Conservation (phyloP, 2,797 vertebrate species). For the Etheostoma nigrum region DNA sequence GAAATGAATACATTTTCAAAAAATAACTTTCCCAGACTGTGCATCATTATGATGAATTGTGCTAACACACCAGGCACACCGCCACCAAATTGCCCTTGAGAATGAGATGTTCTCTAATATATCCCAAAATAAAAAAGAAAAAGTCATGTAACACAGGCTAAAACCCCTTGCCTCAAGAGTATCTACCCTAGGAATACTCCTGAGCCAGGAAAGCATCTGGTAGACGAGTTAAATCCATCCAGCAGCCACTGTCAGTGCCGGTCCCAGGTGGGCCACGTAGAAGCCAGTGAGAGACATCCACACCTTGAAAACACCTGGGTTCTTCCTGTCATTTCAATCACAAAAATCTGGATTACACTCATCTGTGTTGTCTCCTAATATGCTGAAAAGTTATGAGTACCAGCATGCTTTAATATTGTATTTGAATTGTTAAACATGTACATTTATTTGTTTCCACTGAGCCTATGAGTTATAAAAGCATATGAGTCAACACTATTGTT, state of each 20-base stretch:
- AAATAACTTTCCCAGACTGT: slow-evolving; percentile 65
- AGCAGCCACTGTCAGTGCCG: slow-evolving; percentile 59
- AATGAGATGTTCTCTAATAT: slow-evolving; percentile 56
- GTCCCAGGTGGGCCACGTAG: slow-evolving; percentile 48
- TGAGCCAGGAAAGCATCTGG: slow-evolving; percentile 72
- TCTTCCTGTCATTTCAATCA: slow-evolving; percentile 46
- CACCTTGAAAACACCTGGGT: slow-evolving; percentile 65
- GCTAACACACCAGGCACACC: slow-evolving; percentile 48
- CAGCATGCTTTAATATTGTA: background rate
- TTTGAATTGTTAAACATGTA: slow-evolving; percentile 30
- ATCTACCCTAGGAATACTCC: slow-evolving; percentile 54
- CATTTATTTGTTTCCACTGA: background rate
- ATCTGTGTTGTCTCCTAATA: too few relatives aligned
- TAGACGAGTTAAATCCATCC: slow-evolving; percentile 70
- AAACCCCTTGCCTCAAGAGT: slow-evolving; percentile 49
- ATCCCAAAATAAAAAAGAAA: slow-evolving; percentile 43
- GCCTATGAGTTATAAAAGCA: background rate
- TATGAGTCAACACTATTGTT: slow-evolving; percentile 2
- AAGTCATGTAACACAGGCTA: slow-evolving; percentile 42
- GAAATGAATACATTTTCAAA: slow-evolving; percentile 61
- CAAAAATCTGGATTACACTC: background rate
- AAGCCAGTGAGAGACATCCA: slow-evolving; percentile 65
- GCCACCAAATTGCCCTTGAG: slow-evolving; percentile 58
- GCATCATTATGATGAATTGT: slow-evolving; percentile 67
- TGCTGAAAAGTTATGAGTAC: background rate